Conservation (phyloP, 2,113 vertebrate species). For the Machaerirhynchus nigripectus region DNA sequence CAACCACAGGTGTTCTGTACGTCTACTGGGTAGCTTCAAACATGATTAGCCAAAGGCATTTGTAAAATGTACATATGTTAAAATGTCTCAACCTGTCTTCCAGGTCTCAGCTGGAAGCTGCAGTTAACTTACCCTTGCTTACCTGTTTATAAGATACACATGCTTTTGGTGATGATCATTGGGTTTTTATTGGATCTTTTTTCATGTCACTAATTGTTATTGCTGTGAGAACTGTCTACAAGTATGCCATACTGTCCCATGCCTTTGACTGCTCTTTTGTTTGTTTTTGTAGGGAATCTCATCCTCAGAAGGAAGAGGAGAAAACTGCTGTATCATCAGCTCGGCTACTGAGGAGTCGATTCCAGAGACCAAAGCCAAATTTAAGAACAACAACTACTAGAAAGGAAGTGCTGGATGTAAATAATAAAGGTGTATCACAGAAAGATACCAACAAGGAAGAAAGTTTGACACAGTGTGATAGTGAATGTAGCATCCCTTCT, state of each 20-base stretch:
- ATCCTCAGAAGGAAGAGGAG: slow-evolving; percentile 43
- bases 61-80: neutral
- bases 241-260: neutral
- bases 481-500: neutral
- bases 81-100: neutral
- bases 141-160: neutral
- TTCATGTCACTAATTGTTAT: neutral
- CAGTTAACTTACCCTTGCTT: neutral
- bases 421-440: neutral
- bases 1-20: neutral
- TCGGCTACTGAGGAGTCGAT: slow-evolving; percentile 61
- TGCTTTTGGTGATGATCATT: neutral
- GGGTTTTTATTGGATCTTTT: neutral
- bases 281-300: slow-evolving; percentile 48
- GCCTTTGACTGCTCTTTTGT: neutral
- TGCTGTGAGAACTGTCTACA: neutral
- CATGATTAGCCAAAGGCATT: neutral
- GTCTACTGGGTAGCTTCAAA: neutral
- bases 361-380: slow-evolving; percentile 72
- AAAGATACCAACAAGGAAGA: neutral
- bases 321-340: slow-evolving; percentile 56
- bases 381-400: slow-evolving; percentile 60
- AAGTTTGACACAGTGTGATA: neutral
- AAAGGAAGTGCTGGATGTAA: slow-evolving; percentile 33
- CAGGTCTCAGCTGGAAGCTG: neutral